Evolutionary conservation across 2,888 invertebrate genomes (phyloP), one percentile per base, ranked within the genome.

Genomic region (Chrysolina haemoptera): DNA sequence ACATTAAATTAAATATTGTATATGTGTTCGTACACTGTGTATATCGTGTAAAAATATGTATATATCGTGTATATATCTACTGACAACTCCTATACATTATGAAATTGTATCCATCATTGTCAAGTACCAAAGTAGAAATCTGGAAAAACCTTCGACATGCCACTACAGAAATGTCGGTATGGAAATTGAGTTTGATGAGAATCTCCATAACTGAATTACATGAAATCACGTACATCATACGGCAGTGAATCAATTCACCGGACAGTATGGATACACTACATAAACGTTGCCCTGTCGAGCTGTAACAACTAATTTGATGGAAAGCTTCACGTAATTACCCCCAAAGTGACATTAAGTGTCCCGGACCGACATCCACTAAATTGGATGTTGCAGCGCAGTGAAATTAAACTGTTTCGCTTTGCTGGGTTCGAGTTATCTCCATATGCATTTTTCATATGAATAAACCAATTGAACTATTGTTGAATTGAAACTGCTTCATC

Each of bases 271-370:
- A 55, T 55, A 20, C 18, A 53, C 18, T 53, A 41, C 67, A 67
- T 67, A 53, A 48, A 40, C 67, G 53, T 53, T 40, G 67, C 35
- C 18, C 50, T 70, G 73, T 67, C 70, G 55, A 41, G 14, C 62
- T 65, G 66, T 63, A 67, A 67, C 67, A 41, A 53, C 62, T 62
- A 70, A 70, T 70, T 74, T 74, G 73, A 74, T 74, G 55, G 46
- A 74, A 70, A 70, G 73, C 59, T 46, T 67, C 62, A 66, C 41
- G 73, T 70, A 74, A 74, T 74, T 70, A 70, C 70, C 73, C 63
- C 62, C 18, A 53, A 70, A 70, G 66, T 27, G 70, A 68, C 67
- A 55, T 74, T 70, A 68, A 74, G 67, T 43, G 67, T 59, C 66
- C 59, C 63, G 41, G 43, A 10, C 59, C 66, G 70, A 68, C 66